A percentile compares a stretch with the other conserved stretches of the same genome.
Conservation (phyloP, 2,113 vertebrate species). For the Aegithalos caudatus region DNA sequence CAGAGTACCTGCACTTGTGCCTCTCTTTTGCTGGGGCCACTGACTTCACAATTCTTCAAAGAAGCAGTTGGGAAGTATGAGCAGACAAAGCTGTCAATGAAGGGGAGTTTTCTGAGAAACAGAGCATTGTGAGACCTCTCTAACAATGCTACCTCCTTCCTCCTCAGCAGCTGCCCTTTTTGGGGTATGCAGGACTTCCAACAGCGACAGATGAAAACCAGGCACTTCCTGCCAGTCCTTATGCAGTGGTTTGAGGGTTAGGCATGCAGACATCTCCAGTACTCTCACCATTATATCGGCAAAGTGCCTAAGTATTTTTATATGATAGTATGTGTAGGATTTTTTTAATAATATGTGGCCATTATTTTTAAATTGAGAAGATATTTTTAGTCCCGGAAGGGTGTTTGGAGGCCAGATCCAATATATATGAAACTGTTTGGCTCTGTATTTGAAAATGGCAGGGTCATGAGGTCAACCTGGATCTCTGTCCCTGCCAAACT, state of each 20-base stretch:
- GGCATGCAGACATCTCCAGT: not conserved
- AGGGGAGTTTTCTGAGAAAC: not conserved
- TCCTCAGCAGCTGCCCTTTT: not conserved
- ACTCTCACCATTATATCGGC: not conserved
- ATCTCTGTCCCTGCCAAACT: not conserved
- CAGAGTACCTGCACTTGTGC: not conserved
- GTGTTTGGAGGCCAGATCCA: not conserved
- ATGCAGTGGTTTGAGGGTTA: not conserved
- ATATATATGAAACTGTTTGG: not conserved
- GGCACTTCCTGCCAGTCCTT: not conserved
- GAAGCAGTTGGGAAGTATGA: not conserved
- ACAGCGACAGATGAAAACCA: not conserved
- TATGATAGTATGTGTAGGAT: not conserved
- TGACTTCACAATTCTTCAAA: not conserved
- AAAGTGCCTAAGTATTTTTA: not conserved
- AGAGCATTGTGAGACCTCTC: not conserved
- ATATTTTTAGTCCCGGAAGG: not conserved
- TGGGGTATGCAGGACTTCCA: not conserved
- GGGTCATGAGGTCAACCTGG: not conserved
- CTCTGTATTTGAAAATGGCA: not conserved
- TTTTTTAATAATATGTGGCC: not conserved
- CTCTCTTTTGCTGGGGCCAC: not conserved
- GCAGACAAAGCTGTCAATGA: not conserved
- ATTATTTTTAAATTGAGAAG: not conserved
- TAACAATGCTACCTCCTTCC: not conserved